Base-by-base conservation (phyloP, 2,888 invertebrate species). In the Eupsilia transversa region DNA sequence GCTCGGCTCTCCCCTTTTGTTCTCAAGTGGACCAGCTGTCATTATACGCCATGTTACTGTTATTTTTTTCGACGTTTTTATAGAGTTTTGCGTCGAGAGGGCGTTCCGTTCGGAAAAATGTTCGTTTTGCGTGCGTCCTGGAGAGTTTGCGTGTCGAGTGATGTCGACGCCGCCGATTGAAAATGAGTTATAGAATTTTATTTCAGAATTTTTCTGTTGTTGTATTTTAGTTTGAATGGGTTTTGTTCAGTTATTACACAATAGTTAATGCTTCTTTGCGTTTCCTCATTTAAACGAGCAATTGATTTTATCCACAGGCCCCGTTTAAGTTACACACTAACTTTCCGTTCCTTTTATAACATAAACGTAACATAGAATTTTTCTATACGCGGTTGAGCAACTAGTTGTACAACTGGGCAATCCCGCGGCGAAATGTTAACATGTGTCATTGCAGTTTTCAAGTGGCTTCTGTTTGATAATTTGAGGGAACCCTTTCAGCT, bases 21-120 rank as follows among this genome's bases (percentile, higher is more conserved):
- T 96, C 96, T 96, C 96, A 96, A 96, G 96, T 96, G 96, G 96
- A 96, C 96, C 96, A 96, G 96, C 96, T 96, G 96, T 96, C 96
- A 96, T 96, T 96, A 96, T 96, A 95, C 96, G 96, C 96, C 95
- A 96, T 96, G 96, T 96, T 96, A 96, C 96, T 95, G 96, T 96
- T 95, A 93, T 95, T 95, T 96, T 95, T 96, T 96, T 96, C 93
- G 95, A 94, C 93, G 94, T 95, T 96, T 96, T 96, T 94, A 96
- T 96, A 95, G 94, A 96, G 96, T 96, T 96, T 95, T 94, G 92
- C 95, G 93, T 93, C 89, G 95, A 94, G 92, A 94, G 95, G 94
- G 95, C 96, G 95, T 95, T 94, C 93, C 94, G 94, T 95, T 94
- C 92, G 94, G 96, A 95, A 96, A 96, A 96, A 96, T 96, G 96